Evolutionary conservation across 1,140 invertebrate genomes (phyloP), one percentile per base, ranked within the genome.

Genomic region (Temnothorax longispinosus): DNA sequence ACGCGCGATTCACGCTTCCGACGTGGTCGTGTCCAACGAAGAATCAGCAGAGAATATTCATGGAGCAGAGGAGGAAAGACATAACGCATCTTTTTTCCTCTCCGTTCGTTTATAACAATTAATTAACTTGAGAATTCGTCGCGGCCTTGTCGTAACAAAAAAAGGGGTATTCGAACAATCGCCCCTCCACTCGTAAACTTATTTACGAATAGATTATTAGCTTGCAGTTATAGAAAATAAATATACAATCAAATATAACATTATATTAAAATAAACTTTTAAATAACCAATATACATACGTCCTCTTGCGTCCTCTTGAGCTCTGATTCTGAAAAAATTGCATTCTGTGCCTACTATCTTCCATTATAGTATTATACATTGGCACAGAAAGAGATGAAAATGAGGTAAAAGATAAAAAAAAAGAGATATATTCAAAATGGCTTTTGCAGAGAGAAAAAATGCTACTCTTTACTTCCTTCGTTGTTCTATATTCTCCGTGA

Each of bases 1-100:
- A 84, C 69, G 71, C 18, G 80, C 69, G 80, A 75, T 84, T 84
- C 58, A 38, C 80, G 32, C 80, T 75, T 60, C 80, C 80, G 52
- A 60, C 80, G 67, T 60, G 67, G 27, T 58, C 38, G 65, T 6
- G 52, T 35, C 27, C 64, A 38, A 71, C 50, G 50, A 60, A 27
- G 8, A 84, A 74, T 35, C 27, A 18, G 41, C 50, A 8, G 38
- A 58, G 80, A 84, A 27, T 74, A 74, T 82, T 82, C 38, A 35
- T 15, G 41, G 18, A 0, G n/a, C 27, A 1, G 13, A 50, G 27
- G 47, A 60, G 8, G 18, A 32, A 71, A 38, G 18, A 0, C 18
- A 35, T 32, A 8, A 15, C n/a, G 15, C 27, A n/a, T 18, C 15
- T 58, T 27, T 21, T 58, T 27, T 21, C 38, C 38, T 71, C 50